Evolutionary conservation across 2,888 invertebrate species (phyloP).

Genomic region (Synergus laeviventris): DNA sequence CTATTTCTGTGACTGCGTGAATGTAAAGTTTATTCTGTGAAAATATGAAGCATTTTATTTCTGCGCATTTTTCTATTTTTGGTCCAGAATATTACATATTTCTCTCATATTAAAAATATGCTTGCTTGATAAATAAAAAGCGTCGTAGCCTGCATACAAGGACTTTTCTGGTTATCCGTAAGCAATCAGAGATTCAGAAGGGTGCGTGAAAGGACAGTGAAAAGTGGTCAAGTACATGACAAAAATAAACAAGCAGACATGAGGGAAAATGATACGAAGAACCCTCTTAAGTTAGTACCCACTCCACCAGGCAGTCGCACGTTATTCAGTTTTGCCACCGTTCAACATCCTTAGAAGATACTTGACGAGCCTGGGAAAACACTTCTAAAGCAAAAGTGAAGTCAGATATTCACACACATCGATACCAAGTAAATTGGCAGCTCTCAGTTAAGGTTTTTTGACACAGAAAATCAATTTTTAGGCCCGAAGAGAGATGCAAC

Average conservation of each 20-base stretch:
- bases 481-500: too few species aligned
- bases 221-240: conserved; percentile 7
- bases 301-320: background rate
- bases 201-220: background rate
- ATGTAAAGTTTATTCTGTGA: too few species aligned
- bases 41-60: background rate
- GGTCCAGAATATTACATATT: background rate
- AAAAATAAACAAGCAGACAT: conserved; percentile 1
- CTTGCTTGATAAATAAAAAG: background rate
- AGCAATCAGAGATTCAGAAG: conserved; percentile 7
- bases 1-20: too few species aligned
- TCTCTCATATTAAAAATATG: background rate
- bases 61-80: background rate
- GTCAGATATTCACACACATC: background rate
- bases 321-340: background rate
- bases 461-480: too few species aligned
- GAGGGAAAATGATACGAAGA: background rate
- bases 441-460: too few species aligned
- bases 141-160: background rate
- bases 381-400: background rate
- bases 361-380: background rate
- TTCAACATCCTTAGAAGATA: background rate
- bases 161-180: background rate
- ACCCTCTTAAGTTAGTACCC: background rate
- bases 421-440: background rate